phyloP scores from a whole-genome alignment of 2,797 vertebrate genomes.

The Balearica regulorum region DNA sequence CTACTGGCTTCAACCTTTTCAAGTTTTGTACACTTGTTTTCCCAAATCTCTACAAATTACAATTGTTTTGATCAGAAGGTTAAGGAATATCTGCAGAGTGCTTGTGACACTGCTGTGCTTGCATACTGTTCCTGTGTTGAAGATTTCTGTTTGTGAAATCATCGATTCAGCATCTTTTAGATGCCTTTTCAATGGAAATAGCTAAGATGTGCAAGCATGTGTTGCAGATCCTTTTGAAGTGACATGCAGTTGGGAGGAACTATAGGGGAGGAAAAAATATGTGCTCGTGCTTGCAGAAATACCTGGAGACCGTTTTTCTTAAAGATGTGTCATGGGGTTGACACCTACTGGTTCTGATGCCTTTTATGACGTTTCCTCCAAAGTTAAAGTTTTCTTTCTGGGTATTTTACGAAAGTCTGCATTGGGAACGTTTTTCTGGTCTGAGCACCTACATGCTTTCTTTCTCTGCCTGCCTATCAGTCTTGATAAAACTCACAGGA shows the following conservation, averaged over 20 bases:
- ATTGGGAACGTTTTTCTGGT: not conserved
- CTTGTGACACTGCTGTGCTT: not conserved
- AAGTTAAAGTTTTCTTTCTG: not conserved
- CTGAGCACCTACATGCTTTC: not conserved
- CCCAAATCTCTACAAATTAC: not conserved
- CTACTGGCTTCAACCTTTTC: not conserved
- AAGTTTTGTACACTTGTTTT: not conserved
- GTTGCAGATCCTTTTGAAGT: not conserved
- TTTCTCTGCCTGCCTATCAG: not conserved
- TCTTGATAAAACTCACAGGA: not conserved
- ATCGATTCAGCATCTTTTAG: not conserved
- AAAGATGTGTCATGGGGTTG: not conserved
- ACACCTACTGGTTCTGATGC: not conserved
- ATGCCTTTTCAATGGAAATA: not conserved
- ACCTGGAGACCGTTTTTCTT: not conserved
- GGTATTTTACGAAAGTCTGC: not conserved
- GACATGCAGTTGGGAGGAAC: not conserved
- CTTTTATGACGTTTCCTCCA: not conserved
- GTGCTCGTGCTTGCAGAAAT: not conserved
- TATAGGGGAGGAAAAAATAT: not conserved
- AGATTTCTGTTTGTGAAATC: not conserved
- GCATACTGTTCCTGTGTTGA: not conserved
- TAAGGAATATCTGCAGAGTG: not conserved
- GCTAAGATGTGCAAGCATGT: not conserved
- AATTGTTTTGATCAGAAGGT: not conserved